Conservation (phyloP, 1,140 invertebrate species). For the Samia ricini region DNA sequence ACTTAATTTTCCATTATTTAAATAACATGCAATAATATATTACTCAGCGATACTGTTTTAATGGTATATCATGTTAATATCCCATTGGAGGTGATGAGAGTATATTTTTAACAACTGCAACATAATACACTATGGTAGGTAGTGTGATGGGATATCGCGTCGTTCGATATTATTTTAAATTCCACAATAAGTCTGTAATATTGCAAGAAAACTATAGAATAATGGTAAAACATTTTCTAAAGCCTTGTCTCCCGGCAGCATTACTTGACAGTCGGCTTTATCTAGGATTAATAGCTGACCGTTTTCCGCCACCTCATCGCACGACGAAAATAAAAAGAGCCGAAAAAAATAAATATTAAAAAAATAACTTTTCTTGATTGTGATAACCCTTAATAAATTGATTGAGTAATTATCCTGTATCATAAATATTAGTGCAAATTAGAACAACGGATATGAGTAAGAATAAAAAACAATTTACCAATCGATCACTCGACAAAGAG, state of each 20-base stretch:
- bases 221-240: no score
- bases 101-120: neutral
- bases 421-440: conserved; percentile 4
- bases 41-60: conserved; percentile 25
- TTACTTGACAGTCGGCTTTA: no score
- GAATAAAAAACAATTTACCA: conserved; percentile 1
- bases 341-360: no score
- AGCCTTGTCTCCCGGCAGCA: no score
- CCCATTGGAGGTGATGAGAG: conserved; percentile 14
- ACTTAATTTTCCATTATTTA: conserved; percentile 27
- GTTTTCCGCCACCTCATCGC: no score
- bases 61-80: conserved; percentile 15
- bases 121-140: neutral
- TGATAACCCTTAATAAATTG: neutral
- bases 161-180: no score
- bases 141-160: no score
- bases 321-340: no score
- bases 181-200: no score
- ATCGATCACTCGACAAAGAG: neutral
- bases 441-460: neutral
- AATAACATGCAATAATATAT: conserved; percentile 21
- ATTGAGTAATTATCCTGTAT: neutral
- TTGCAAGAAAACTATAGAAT: no score
- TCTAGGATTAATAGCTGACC: no score
- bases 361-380: neutral